Evolutionary conservation across 92 coral and sea anemone species (phyloP).

Genomic region (Porites divaricata): DNA sequence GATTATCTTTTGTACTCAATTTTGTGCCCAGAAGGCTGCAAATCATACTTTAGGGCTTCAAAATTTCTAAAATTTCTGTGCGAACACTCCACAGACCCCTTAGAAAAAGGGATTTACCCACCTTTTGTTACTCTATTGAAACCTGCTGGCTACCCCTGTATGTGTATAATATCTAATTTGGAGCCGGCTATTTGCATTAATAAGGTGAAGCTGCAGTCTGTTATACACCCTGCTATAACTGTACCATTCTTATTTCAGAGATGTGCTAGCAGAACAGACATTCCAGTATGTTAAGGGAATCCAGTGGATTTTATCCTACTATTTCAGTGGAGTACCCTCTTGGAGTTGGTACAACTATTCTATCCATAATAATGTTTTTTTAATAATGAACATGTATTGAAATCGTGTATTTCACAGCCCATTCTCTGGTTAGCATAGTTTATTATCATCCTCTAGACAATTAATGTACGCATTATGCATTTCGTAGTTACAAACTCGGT

Average conservation of each 20-base stretch:
- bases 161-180: background rate
- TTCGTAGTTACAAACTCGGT: too few relatives aligned
- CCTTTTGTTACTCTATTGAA: too few relatives aligned
- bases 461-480: too few relatives aligned
- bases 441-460: too few relatives aligned
- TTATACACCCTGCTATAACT: background rate
- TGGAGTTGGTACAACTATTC: conserved; percentile 99
- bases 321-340: conserved; percentile 94
- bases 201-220: background rate
- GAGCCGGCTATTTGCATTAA: background rate
- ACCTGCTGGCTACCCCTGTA: too few relatives aligned
- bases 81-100: too few relatives aligned
- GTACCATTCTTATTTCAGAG: conserved; percentile 43
- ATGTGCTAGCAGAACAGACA: conserved; percentile 65
- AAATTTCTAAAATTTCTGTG: too few relatives aligned
- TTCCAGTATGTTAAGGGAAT: conserved; percentile 91
- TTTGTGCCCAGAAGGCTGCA: too few relatives aligned
- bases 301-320: conserved; percentile 96
- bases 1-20: too few relatives aligned
- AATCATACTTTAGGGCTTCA: too few relatives aligned
- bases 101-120: too few relatives aligned
- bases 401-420: background rate
- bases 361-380: conserved; percentile 28
- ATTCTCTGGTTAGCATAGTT: too few relatives aligned
- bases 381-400: background rate